These are phyloP conservation scores for Pinctada fucata DNA, from an alignment of 2,888 invertebrate species.

Conservation along the genomic window DNA sequence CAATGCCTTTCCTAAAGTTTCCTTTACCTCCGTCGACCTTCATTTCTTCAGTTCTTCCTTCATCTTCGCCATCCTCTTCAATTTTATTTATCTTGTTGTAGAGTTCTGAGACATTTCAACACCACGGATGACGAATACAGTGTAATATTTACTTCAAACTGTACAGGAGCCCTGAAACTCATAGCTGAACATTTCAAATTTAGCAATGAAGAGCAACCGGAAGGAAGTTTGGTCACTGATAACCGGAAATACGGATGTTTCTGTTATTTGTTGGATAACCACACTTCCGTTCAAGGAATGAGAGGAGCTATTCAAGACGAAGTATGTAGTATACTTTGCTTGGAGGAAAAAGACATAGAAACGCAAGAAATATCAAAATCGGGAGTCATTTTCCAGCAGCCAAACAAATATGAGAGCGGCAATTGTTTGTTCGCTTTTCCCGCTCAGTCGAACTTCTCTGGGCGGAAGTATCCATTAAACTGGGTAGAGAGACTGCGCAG, in stretches of 20 bases:
- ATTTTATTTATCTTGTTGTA: slow-evolving; percentile 71
- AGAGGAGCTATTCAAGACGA: slow-evolving; percentile 82
- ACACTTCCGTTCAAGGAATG: slow-evolving; percentile 96
- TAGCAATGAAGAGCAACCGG: neutral
- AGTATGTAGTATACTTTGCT: slow-evolving; percentile 57
- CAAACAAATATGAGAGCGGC: slow-evolving; percentile 30
- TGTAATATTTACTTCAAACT: slow-evolving; percentile 94
- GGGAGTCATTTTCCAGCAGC: slow-evolving; percentile 13
- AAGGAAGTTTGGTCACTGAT: neutral
- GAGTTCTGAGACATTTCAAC: slow-evolving; percentile 90
- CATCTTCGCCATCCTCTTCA: too few species aligned
- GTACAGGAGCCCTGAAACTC: slow-evolving; percentile 91
- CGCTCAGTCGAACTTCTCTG: slow-evolving; percentile 96
- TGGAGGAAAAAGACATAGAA: slow-evolving; percentile 56
- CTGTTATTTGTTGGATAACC: slow-evolving; percentile 91
- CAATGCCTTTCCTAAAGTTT: too few species aligned
- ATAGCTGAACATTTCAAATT: slow-evolving; percentile 86
- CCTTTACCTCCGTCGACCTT: too few species aligned
- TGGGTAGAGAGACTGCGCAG: slow-evolving; percentile 83
- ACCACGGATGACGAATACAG: slow-evolving; percentile 88
- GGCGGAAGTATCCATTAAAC: slow-evolving; percentile 89
- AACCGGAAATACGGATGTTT: slow-evolving; percentile 81
- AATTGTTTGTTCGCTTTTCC: slow-evolving; percentile 87
- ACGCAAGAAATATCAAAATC: slow-evolving; percentile 23
- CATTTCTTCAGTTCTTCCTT: too few species aligned